Evolutionary conservation across 2,797 vertebrate species (phyloP).

Genomic region (Cyclopterus lumpus): DNA sequence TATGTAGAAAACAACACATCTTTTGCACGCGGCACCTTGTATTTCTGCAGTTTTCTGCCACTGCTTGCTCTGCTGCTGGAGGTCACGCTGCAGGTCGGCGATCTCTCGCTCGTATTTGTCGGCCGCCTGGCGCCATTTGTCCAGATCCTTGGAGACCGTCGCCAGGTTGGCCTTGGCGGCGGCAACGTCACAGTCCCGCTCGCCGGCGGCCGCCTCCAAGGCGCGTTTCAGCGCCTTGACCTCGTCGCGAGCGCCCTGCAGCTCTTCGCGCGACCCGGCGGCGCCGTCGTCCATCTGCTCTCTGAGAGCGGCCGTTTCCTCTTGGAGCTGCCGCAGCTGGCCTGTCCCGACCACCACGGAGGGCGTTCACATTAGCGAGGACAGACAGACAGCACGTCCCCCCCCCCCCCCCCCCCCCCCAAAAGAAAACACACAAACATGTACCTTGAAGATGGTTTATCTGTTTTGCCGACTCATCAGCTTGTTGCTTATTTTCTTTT

Average conservation of each 20-base stretch:
- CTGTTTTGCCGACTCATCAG: conserved; percentile 92
- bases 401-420: not conserved
- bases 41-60: conserved; percentile 89
- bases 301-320: conserved; percentile 87
- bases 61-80: conserved; percentile 91
- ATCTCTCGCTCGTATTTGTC: conserved; percentile 91
- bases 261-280: conserved; percentile 83
- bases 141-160: conserved; percentile 87
- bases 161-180: conserved; percentile 88
- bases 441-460: conserved; percentile 93
- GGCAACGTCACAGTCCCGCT: conserved; percentile 88
- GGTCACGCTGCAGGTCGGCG: conserved; percentile 86
- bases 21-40: too few relatives aligned
- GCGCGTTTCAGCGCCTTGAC: conserved; percentile 88
- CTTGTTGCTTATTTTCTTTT: conserved; percentile 88
- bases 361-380: conserved; percentile 13
- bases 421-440: not conserved
- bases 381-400: not conserved
- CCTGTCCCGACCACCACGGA: conserved; percentile 76
- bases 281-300: conserved; percentile 90
- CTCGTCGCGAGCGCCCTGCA: conserved; percentile 88
- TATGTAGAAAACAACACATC: not conserved
- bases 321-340: conserved; percentile 89
- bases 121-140: conserved; percentile 91
- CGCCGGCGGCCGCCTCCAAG: conserved; percentile 86